Percentiles rank a stretch among this genome's conserved stretches.
These are phyloP conservation scores for Stenichneumon culpator DNA, from an alignment of 2,888 invertebrate genomes.

Conservation along the genomic window DNA sequence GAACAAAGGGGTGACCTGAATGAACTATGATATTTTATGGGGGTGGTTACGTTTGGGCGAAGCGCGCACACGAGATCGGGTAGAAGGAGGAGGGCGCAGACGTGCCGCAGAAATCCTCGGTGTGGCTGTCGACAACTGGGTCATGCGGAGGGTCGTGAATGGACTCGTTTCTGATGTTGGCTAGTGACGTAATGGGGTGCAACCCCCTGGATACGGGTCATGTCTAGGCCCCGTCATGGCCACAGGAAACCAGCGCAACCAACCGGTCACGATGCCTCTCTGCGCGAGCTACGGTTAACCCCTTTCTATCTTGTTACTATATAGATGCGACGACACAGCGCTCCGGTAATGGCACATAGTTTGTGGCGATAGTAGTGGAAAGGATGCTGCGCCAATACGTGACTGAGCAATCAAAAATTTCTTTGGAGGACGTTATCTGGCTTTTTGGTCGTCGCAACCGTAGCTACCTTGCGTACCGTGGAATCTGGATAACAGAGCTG, in stretches of 20 bases:
- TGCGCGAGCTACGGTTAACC: slow-evolving; percentile 2
- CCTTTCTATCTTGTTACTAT: background rate
- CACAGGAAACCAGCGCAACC: slow-evolving; percentile 76
- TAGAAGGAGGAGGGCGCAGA: background rate
- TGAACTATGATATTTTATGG: slow-evolving; percentile 83
- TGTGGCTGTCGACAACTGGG: slow-evolving; percentile 75
- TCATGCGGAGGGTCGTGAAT: slow-evolving; percentile 82
- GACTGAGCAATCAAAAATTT: slow-evolving; percentile 4
- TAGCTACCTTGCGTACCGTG: too few relatives aligned
- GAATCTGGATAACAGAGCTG: too few relatives aligned
- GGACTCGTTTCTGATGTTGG: slow-evolving; percentile 77
- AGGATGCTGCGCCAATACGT: background rate
- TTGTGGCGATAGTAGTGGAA: slow-evolving; percentile 9
- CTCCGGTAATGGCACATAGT: background rate
- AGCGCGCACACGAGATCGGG: slow-evolving; percentile 5
- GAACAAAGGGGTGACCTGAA: slow-evolving; percentile 72
- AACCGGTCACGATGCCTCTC: slow-evolving; percentile 67
- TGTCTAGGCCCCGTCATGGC: slow-evolving; percentile 79
- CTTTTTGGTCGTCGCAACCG: background rate
- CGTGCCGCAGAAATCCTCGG: background rate
- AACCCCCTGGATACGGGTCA: slow-evolving; percentile 82
- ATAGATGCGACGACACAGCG: slow-evolving; percentile 25
- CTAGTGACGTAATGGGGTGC: slow-evolving; percentile 82
- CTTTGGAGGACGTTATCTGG: background rate
- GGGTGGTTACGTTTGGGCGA: slow-evolving; percentile 43